phyloP scores from a whole-genome alignment of 2,888 invertebrate species.

The Iselma pallidipennis region DNA sequence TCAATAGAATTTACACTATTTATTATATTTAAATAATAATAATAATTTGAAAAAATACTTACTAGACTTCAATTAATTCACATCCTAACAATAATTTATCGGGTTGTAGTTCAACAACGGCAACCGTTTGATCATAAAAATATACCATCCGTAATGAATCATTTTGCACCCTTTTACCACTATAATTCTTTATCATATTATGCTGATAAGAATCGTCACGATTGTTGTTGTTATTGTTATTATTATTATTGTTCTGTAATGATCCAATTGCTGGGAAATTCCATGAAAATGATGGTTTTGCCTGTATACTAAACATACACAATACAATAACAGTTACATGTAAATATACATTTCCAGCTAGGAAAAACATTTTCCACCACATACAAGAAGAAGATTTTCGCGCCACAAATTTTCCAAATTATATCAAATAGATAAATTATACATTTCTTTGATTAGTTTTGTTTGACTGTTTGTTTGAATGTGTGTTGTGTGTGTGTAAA shows the following conservation, averaged over 20 bases:
- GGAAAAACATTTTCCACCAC: conserved; percentile 22
- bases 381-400: no score
- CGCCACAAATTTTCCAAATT: no score
- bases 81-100: conserved; percentile 74
- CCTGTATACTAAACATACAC: conserved; percentile 42
- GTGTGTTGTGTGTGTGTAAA: no score
- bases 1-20: no score
- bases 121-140: conserved; percentile 80
- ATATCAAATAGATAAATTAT: no score
- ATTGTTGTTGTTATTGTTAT: not conserved
- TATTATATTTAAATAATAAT: no score
- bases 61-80: conserved; percentile 86
- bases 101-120: conserved; percentile 76
- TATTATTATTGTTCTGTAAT: conserved; percentile 16
- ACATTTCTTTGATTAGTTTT: no score
- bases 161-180: conserved; percentile 61
- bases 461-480: no score
- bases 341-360: conserved; percentile 35
- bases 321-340: conserved; percentile 38
- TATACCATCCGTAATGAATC: conserved; percentile 76
- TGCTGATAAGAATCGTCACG: conserved; percentile 25
- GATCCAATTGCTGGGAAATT: conserved; percentile 43
- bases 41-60: conserved; percentile 58
- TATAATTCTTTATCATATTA: conserved; percentile 25
- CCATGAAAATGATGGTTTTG: conserved; percentile 47